A percentile compares a stretch with the other conserved stretches of the same genome.
phyloP scores from a whole-genome alignment of 2,113 vertebrate species.

The Misgurnus mizolepis region DNA sequence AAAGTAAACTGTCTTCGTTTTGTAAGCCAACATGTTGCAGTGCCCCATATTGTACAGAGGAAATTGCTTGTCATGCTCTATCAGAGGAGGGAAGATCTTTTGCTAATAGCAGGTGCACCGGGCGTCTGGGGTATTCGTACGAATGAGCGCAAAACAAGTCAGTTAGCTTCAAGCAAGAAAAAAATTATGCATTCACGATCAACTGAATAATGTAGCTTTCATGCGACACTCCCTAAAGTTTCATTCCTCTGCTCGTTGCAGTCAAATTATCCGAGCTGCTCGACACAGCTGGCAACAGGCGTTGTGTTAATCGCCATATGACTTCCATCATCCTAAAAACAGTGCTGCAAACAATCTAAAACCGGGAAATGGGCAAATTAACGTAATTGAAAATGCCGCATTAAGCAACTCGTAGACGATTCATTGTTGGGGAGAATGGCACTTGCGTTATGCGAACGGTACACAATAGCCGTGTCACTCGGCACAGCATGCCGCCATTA shows the following conservation, averaged over 20 bases:
- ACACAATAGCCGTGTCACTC: slow-evolving; percentile 23
- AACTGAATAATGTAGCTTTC: slow-evolving; percentile 15
- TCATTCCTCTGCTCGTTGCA: slow-evolving; percentile 19
- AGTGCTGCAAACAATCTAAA: not conserved
- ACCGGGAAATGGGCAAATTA: not conserved
- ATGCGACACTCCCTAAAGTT: slow-evolving; percentile 14
- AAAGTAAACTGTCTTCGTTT: slow-evolving; percentile 24
- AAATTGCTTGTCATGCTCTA: slow-evolving; percentile 34
- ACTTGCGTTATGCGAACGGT: not conserved
- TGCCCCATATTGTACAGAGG: slow-evolving; percentile 14
- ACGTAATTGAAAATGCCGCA: slow-evolving; percentile 14
- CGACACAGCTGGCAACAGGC: slow-evolving; percentile 25
- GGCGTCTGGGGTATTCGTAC: slow-evolving; percentile 5
- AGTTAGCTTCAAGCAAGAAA: slow-evolving; percentile 15
- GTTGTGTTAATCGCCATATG: slow-evolving; percentile 15
- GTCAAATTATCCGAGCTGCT: not conserved
- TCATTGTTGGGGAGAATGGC: slow-evolving; percentile 18
- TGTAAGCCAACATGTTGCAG: slow-evolving; percentile 2
- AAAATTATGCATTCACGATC: not conserved
- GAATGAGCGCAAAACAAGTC: slow-evolving; percentile 20
- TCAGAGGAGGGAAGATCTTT: slow-evolving; percentile 5
- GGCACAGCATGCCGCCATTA: not conserved
- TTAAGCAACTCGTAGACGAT: slow-evolving; percentile 14
- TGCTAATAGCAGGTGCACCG: slow-evolving; percentile 12
- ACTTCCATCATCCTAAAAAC: slow-evolving; percentile 11